Evolutionary conservation across 2,113 vertebrate genomes (phyloP), one percentile per base, ranked within the genome.

Genomic region (Notothenia coriiceps): DNA sequence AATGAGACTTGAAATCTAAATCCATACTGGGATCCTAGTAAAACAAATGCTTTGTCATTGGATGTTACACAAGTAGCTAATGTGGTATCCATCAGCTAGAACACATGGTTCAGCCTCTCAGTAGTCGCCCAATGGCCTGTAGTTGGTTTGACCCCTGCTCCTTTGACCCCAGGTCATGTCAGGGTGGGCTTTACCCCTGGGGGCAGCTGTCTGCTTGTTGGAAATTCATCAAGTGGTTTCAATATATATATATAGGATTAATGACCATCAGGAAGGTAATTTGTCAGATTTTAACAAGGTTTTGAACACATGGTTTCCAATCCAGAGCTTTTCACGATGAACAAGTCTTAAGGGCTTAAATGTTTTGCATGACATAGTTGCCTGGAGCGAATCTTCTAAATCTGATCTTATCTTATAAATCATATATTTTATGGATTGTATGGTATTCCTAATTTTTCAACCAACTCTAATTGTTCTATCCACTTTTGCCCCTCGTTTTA

Each of bases 101-200:
- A 77, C 44, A 33, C 56, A 50, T 55, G 65, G 60, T 25, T 49
- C 49, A 51, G 63, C 70, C 22, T 67, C 20, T 80, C 47, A 66
- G 40, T 71, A 59, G 78, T 85, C 64, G 74, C 56, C 69, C 49
- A 70, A 3, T 70, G 57, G 20, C 22, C 51, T 84, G 72, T 59
- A 73, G 86, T 83, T 78, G 70, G 61, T 75, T 86, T 89, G 86
- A 83, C 74, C 86, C 18, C 55, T 88, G 81, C 72, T 79, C 77
- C 70, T 79, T 64, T 85, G 82, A 82, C 87, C 66, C 35, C 13
- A 11, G 70, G 73, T 84, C 80, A 89, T 68, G 80, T 80, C 81
- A 73, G 65, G 46, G 33, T 70, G 47, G 56, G 57, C 56, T 77
- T 64, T 29, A 75, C 15, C 76, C 59, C 46, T 56, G 64, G 25